phyloP scores from a whole-genome alignment of 2,113 vertebrate species.

The Petaurus breviceps region DNA sequence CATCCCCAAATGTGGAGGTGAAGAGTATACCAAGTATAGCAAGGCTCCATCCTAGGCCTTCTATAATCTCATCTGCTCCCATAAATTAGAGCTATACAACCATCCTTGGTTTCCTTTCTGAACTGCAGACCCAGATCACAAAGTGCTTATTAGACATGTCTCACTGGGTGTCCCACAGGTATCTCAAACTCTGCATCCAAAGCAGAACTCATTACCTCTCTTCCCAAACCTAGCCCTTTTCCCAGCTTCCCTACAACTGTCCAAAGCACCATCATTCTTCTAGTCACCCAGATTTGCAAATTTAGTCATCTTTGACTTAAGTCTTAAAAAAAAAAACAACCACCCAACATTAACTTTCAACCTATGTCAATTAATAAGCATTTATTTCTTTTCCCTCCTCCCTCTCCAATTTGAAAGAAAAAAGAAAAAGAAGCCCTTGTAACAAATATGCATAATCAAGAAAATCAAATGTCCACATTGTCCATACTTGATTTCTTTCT shows the following conservation, averaged over 20 bases:
- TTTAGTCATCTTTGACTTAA: background rate
- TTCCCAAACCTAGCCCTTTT: too few species aligned
- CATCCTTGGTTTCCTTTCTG: too few species aligned
- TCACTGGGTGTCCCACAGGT: too few species aligned
- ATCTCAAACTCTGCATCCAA: too few species aligned
- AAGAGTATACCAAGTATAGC: background rate
- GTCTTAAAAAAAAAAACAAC: background rate
- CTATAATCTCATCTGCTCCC: too few species aligned
- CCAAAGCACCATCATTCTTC: too few species aligned
- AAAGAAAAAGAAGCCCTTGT: background rate
- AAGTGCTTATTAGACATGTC: too few species aligned
- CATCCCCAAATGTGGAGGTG: background rate
- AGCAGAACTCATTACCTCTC: too few species aligned
- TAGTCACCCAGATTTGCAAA: background rate
- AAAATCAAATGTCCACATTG: background rate
- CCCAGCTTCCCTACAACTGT: too few species aligned
- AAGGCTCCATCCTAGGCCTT: too few species aligned
- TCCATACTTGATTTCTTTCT: background rate
- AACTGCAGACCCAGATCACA: too few species aligned
- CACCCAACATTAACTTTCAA: background rate
- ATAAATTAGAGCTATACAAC: too few species aligned
- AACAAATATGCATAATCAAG: background rate
- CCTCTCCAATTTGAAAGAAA: background rate
- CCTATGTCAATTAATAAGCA: background rate
- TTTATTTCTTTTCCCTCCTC: background rate